Percentiles rank a stretch among this genome's conserved stretches.
Evolutionary conservation across 2,888 invertebrate species (phyloP).

Genomic region (Drosophila mayaguana): DNA sequence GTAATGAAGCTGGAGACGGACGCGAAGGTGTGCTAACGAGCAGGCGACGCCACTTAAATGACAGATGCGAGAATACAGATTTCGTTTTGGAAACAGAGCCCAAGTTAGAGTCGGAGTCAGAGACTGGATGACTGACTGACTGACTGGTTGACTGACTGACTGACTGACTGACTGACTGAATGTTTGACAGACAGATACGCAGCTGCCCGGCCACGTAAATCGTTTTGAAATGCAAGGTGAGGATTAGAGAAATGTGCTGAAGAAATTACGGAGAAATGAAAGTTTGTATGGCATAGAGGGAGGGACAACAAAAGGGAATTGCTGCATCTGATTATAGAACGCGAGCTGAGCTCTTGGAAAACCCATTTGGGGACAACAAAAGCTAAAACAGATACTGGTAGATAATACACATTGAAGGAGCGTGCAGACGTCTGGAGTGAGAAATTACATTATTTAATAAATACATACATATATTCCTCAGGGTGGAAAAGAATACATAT

Average conservation of each 20-base stretch:
- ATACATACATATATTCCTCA: not conserved
- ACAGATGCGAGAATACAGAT: constrained; percentile 60
- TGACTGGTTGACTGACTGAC: not conserved
- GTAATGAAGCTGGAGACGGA: constrained; percentile 16
- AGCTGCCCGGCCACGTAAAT: constrained; percentile 66
- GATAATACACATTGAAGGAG: constrained; percentile 11
- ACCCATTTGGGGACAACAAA: constrained; percentile 10
- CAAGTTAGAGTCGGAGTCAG: not conserved
- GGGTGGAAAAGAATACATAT: not conserved
- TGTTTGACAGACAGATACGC: constrained; percentile 20
- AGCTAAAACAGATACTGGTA: constrained; percentile 1
- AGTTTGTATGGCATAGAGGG: constrained; percentile 39
- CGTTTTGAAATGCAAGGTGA: constrained; percentile 75
- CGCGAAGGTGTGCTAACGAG: constrained; percentile 71
- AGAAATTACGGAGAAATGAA: constrained; percentile 66
- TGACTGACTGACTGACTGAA: constrained; percentile 11
- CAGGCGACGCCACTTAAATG: constrained; percentile 76
- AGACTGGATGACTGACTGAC: constrained; percentile 1
- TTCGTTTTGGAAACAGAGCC: constrained; percentile 18
- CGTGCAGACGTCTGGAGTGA: not conserved
- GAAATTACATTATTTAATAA: not conserved
- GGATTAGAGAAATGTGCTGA: constrained; percentile 70
- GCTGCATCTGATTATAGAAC: constrained; percentile 24
- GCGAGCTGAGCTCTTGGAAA: constrained; percentile 17
- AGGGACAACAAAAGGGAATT: not conserved